Base-by-base conservation (phyloP, 2,797 vertebrate genomes). In the Hydrolagus colliei region DNA sequence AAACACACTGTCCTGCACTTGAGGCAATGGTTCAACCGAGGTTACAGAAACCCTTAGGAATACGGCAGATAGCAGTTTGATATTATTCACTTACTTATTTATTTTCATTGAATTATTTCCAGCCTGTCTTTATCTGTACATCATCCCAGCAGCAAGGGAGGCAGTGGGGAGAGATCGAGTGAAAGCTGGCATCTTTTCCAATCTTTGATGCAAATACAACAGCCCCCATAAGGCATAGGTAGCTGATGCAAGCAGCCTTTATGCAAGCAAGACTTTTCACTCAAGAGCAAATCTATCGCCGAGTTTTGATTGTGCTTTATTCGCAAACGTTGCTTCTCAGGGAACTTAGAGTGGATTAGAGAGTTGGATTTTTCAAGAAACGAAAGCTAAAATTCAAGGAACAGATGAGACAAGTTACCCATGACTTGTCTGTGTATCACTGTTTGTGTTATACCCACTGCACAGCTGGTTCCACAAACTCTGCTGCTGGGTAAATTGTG, bases 31-130 rank as follows among this genome's bases (percentile, higher is more conserved):
- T 84, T 84, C 68, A 68, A 84, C 65, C 65, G 65, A 84, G 79
- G 79, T 84, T 71, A 84, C 41, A 10, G 79, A 84, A 84, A n/a
- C 79, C 79, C 32, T 84, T 2, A 65, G 79, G 79, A 71, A 8
- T 11, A 41, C n/a, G 65, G 68, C 79, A 84, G 63, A 71, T 68
- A 6, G 32, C 65, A 67, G 79, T 52, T 18, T 71, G 65, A 52
- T 84, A 68, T 63, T 41, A n/a, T 84, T 68, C 63, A 12, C 63
- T 82, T 35, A 35, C 35, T 71, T 67, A 68, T 82, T 82, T 71
- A 84, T 84, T 84, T 84, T 7, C 27, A 27, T 84, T 84, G 27
- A 84, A 84, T 84, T 84, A 84, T 71, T 68, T 41, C 41, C 65
- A 41, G 32, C 8, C 68, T 84, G 65, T 84, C 41, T 52, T 84